Base-by-base conservation (phyloP, 2,797 vertebrate species). In the Malurus leucopterus region DNA sequence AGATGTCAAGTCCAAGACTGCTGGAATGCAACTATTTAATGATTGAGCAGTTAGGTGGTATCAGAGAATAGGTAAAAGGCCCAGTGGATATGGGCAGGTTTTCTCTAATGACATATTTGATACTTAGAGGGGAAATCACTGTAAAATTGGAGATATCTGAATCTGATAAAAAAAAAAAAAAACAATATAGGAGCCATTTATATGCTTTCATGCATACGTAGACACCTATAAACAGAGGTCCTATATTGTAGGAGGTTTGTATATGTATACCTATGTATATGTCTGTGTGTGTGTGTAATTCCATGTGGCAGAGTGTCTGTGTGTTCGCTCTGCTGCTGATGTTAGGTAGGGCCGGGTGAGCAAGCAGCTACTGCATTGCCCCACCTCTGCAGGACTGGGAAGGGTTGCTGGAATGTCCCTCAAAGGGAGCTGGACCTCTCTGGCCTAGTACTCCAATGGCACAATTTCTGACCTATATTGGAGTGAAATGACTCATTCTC, bases 361-460 rank as follows among this genome's bases (percentile, higher is more conserved):
- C 26, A 26, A 85, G 77, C 1, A 78, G 23, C 18, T 51, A 7
- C 57, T 55, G 18, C 38, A 46, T n/a, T 62, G n/a, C 41, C 61
- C 32, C 57, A 51, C 24, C 49, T 41, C 23, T 36, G 11, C 0
- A 0, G 5, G 46, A 41, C 0, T 15, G 30, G 46, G 49, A 85
- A 36, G 24, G n/a, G 30, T 26, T 77, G 73, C 50, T 7, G 1
- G 21, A 19, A 5, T 13, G 57, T 26, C 36, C 11, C 0, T 0
- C 51, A 44, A 8, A 43, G 6, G 36, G 53, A 44, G 18, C 20
- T 29, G 38, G 21, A 29, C 41, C 3, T 3, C 84, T 84, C 29
- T 24, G 49, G 17, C 4, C 0, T 65, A 53, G 34, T 47, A 6
- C 30, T 67, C 29, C 1, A 3, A 11, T 4, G 15, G 65, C 50